Base-by-base conservation (phyloP, 2,113 vertebrate genomes). In the Melanostigma gelatinosum region DNA sequence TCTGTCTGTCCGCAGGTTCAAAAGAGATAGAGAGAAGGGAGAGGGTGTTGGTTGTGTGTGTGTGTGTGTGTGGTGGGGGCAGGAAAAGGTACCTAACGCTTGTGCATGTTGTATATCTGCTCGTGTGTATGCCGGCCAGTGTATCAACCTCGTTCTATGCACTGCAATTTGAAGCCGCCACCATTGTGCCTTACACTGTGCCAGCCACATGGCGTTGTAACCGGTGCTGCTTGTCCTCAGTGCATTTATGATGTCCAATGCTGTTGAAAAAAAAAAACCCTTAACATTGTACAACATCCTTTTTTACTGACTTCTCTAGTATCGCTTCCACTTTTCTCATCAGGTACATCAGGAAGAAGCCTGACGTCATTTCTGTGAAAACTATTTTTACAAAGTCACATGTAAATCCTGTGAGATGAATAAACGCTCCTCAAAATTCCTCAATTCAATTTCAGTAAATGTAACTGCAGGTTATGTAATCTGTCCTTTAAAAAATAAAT, bases 1-100 rank as follows among this genome's bases (percentile, higher is more conserved):
- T 91, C 87, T 89, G 87, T 88, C 61, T 85, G 75, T 82, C 72
- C 77, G 57, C 79, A 86, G 85, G 88, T 89, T 90, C 76, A 82
- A 89, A 91, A 81, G 87, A 75, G 68, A 67, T 16, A 27, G 61
- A 74, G 57, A 62, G 75, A 77, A 86, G 74, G 73, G 79, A 66
- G 65, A 80, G 74, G 65, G 74, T 70, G 76, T 66, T 65, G 58
- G 24, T 8, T 3, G 3, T 40, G 29, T 12, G 68, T 77, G 57
- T 34, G 64, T 73, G 88, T 48, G 32, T 74, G 44, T 63, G 72
- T 55, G 38, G 7, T 34, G 42, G 57, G 40, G 78, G 67, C 70
- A 78, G 71, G 78, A 82, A 84, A 72, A 86, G 79, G 82, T 74
- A 66, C 70, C 63, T 77, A 69, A 71, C 84, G 85, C 76, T 75